Percentiles rank a stretch among this genome's conserved stretches.
These are phyloP conservation scores for Frankliniella intonsa DNA, from an alignment of 2,888 invertebrate genomes.

Conservation along the genomic window DNA sequence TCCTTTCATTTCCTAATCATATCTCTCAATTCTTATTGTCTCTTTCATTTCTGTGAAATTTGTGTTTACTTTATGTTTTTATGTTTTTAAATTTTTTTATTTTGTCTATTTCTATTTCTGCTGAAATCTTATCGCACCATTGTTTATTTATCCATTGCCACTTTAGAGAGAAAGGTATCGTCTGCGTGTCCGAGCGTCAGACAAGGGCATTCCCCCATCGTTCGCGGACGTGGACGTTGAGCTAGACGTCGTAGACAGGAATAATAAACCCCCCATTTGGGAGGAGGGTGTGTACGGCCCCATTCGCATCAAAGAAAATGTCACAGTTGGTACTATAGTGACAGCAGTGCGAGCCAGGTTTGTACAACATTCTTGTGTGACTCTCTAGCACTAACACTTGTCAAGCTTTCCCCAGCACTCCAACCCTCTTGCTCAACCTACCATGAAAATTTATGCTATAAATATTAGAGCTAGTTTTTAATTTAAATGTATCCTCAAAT, in stretches of 20 bases:
- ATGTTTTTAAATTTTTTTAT: slow-evolving; percentile 36
- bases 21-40: slow-evolving; percentile 49
- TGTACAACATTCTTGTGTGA: slow-evolving; percentile 38
- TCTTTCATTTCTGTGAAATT: slow-evolving; percentile 46
- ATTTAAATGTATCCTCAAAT: too few species aligned
- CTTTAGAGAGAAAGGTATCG: slow-evolving; percentile 95
- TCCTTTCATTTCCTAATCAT: slow-evolving; percentile 46
- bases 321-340: slow-evolving; percentile 97
- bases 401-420: slow-evolving; percentile 19
- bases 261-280: slow-evolving; percentile 97
- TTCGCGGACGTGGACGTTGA: slow-evolving; percentile 95
- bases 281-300: slow-evolving; percentile 93
- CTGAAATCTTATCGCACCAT: slow-evolving; percentile 49
- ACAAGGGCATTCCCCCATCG: slow-evolving; percentile 87
- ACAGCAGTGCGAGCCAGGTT: slow-evolving; percentile 95
- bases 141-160: slow-evolving; percentile 51
- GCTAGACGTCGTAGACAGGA: slow-evolving; percentile 97
- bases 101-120: slow-evolving; percentile 36
- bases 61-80: slow-evolving; percentile 34
- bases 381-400: slow-evolving; percentile 27
- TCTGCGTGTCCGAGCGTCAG: slow-evolving; percentile 93
- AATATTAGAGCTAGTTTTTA: too few species aligned
- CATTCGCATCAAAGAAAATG: slow-evolving; percentile 97
- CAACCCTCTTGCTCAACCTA: slow-evolving; percentile 12
- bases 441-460: neutral